Evolutionary conservation across 1,140 invertebrate genomes (phyloP), one percentile per base, ranked within the genome.

Genomic region (Pinna nobilis): DNA sequence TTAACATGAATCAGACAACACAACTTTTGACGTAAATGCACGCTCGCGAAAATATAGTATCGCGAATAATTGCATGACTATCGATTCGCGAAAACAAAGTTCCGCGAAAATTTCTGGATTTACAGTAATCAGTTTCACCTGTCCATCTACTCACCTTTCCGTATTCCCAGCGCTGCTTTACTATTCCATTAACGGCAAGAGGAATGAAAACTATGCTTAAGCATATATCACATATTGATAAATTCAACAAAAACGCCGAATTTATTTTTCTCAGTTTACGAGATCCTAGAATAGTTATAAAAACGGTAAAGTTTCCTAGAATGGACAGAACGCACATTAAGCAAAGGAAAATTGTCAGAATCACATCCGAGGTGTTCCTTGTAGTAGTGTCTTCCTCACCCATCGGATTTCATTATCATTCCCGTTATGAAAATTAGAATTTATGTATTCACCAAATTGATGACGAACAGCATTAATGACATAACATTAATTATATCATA

Each of bases 161-260:
- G 47, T 44, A n/a, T 60, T 33, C 9, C 37, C 30, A 2, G 55
- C 25, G 23, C 60, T 70, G n/a, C 55, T n/a, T 70, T 1, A 61
- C 41, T 18, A 50, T 11, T 11, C 41, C 55, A 49, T 59, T 50
- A 7, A 50, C n/a, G n/a, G n/a, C n/a, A n/a, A n/a, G n/a, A n/a
- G n/a, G n/a, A n/a, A n/a, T n/a, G n/a, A n/a, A n/a, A n/a, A n/a
- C n/a, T n/a, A n/a, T n/a, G n/a, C n/a, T n/a, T n/a, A n/a, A n/a
- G n/a, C n/a, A 13, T 35, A 70, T 25, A 37, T 70, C 67, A 60
- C 55, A 60, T 3, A 60, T 41, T 9, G 53, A 30, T 0, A 70
- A 33, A 28, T 70, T 70, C 4, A 70, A n/a, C 0, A 70, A n/a
- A 32, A 70, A 70, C 13, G 51, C 55, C 2, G 67, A 70, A 5